phyloP scores from a whole-genome alignment of 2,113 vertebrate genomes.

The Calidris pygmaea region DNA sequence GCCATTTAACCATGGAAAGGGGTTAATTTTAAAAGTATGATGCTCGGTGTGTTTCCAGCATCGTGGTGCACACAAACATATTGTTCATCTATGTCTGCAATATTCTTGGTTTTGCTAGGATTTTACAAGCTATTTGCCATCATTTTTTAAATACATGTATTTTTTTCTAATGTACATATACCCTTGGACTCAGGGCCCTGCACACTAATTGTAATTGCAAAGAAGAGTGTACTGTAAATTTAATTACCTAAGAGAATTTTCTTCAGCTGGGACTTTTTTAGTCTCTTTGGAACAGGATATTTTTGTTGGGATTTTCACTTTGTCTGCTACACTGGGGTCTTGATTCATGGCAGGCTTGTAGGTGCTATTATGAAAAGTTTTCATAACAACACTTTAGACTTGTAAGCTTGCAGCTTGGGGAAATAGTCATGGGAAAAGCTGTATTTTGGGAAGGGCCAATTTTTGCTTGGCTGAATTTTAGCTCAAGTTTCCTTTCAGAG shows the following conservation, averaged over 20 bases:
- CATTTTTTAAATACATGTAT: accelerated
- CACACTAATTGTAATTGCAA: neutral
- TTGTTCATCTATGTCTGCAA: neutral
- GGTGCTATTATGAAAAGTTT: neutral
- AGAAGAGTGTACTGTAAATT: neutral
- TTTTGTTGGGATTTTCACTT: neutral
- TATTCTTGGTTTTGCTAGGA: neutral
- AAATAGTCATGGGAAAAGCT: neutral
- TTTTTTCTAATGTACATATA: neutral
- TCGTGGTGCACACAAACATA: too few relatives aligned
- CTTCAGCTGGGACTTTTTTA: neutral
- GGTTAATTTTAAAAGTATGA: neutral
- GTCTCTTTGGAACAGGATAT: neutral
- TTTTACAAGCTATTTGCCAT: neutral
- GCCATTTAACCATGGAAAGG: neutral
- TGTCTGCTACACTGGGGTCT: neutral
- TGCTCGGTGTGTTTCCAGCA: neutral
- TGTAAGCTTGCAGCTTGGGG: neutral
- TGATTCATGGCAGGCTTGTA: neutral
- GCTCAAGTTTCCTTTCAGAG: neutral
- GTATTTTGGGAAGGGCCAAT: neutral
- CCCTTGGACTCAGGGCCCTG: neutral
- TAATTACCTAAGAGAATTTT: neutral
- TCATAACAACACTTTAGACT: neutral
- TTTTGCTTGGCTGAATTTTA: constrained; percentile 6